Conservation (phyloP, 2,113 vertebrate genomes). For the Alectura lathami region DNA sequence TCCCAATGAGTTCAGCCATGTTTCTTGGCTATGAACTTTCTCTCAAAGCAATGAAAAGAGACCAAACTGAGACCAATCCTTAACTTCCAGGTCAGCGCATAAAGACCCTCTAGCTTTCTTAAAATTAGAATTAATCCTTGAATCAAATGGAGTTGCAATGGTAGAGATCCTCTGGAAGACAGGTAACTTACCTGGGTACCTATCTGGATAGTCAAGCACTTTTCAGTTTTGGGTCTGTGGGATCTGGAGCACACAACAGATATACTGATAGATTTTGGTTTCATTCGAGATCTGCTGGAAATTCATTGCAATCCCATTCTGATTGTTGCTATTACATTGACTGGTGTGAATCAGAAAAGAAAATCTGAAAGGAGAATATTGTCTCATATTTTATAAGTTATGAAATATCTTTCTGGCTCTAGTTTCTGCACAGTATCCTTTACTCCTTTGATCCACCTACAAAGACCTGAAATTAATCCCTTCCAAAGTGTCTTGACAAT, state of each 20-base stretch:
- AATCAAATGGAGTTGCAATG: background rate
- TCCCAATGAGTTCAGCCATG: constrained; percentile 93
- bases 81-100: constrained; percentile 75
- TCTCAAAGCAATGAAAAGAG: constrained; percentile 84
- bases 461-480: background rate
- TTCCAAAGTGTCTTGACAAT: background rate
- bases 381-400: background rate
- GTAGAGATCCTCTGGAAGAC: background rate
- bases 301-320: background rate
- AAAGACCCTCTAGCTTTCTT: constrained; percentile 2
- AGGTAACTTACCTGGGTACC: background rate
- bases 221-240: background rate
- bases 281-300: background rate
- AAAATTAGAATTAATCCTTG: background rate
- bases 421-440: background rate
- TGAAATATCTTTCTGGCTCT: background rate
- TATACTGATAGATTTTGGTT: background rate
- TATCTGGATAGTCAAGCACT: background rate
- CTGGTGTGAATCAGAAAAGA: background rate
- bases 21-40: constrained; percentile 95
- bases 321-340: background rate
- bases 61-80: constrained; percentile 59
- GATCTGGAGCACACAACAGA: background rate
- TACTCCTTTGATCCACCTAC: background rate
- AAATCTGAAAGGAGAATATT: background rate